Conservation (phyloP, 2,888 invertebrate genomes). For the Cremastinae sp. region DNA sequence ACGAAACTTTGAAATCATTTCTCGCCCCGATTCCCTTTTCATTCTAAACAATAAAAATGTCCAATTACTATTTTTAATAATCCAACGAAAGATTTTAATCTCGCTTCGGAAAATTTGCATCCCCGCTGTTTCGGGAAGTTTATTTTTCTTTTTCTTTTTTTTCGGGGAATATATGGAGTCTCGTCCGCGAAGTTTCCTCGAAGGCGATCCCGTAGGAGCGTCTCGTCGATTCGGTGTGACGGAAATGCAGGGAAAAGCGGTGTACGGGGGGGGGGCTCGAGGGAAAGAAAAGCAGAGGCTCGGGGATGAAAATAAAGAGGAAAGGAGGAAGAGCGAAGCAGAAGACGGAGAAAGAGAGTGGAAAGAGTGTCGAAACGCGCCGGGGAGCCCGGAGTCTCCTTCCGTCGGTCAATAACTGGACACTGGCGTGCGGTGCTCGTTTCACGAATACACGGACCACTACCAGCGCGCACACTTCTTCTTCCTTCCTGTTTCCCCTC, state of each 20-base stretch:
- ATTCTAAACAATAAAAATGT: background rate
- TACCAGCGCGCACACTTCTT: constrained; percentile 42
- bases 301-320: constrained; percentile 39
- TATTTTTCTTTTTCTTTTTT: no score
- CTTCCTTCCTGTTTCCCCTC: constrained; percentile 48
- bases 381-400: constrained; percentile 66
- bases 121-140: no score
- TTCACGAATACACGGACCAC: constrained; percentile 37
- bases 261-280: no score
- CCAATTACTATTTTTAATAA: background rate
- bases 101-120: no score
- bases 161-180: no score
- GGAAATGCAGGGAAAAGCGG: no score
- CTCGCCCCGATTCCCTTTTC: no score
- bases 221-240: no score
- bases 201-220: no score
- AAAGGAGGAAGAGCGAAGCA: constrained; percentile 62
- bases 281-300: no score
- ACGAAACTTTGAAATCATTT: no score
- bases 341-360: constrained; percentile 61
- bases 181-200: no score
- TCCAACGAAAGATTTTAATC: constrained; percentile 3
- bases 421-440: constrained; percentile 68
- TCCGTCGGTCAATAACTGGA: constrained; percentile 80
- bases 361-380: constrained; percentile 54